Evolutionary conservation across 2,888 invertebrate species (phyloP).

Genomic region (Drosophila paramelanica): DNA sequence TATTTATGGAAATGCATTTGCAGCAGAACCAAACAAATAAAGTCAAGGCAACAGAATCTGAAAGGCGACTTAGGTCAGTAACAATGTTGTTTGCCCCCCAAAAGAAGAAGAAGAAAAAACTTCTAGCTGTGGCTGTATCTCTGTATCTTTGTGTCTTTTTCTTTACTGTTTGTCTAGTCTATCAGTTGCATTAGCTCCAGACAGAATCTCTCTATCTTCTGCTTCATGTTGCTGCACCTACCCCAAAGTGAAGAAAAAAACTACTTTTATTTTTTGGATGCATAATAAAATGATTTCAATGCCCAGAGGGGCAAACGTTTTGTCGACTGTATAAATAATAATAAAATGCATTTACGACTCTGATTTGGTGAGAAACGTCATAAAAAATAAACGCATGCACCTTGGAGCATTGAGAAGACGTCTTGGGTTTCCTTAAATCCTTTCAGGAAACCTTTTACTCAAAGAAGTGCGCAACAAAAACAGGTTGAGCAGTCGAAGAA

Average conservation of each 20-base stretch:
- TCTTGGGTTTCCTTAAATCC: conserved; percentile 41
- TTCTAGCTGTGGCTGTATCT: conserved; percentile 23
- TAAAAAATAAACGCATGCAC: conserved; percentile 40
- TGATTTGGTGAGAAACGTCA: conserved; percentile 68
- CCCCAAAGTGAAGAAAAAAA: conserved; percentile 35
- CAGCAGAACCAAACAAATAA: conserved; percentile 48
- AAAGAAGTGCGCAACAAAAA: conserved; percentile 61
- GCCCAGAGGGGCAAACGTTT: conserved; percentile 37
- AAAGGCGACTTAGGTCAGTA: conserved; percentile 48
- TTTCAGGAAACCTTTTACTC: conserved; percentile 46
- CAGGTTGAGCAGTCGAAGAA: conserved; percentile 54
- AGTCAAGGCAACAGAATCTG: conserved; percentile 49
- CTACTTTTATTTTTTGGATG: conserved; percentile 46
- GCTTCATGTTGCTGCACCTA: conserved; percentile 36
- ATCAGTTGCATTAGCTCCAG: conserved; percentile 49
- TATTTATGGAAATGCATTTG: conserved; percentile 69
- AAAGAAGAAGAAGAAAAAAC: conserved; percentile 3
- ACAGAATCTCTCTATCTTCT: conserved; percentile 9
- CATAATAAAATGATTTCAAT: conserved; percentile 45
- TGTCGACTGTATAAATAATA: conserved; percentile 62
- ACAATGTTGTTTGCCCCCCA: conserved; percentile 25
- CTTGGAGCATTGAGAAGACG: conserved; percentile 38
- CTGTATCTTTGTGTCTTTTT: conserved; percentile 31
- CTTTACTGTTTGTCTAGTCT: conserved; percentile 42
- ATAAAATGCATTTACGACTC: conserved; percentile 77